Percentiles rank a stretch among this genome's conserved stretches.
phyloP scores from a whole-genome alignment of 2,888 invertebrate genomes.

The Oligia fasciuncula region DNA sequence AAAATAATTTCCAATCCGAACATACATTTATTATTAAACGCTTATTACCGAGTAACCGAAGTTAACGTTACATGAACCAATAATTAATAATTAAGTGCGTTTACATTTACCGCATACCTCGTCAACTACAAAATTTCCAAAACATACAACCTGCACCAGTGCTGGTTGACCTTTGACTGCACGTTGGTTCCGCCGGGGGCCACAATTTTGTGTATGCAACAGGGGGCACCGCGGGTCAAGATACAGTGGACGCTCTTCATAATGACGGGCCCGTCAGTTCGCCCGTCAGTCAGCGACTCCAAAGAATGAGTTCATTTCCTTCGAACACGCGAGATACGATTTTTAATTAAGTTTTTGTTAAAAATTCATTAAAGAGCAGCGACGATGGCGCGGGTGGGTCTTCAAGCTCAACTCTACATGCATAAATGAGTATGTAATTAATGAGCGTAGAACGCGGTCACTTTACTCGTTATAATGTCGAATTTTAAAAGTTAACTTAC shows the following conservation, averaged over 20 bases:
- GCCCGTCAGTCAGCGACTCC: slow-evolving; percentile 87
- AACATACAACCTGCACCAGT: slow-evolving; percentile 80
- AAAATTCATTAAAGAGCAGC: slow-evolving; percentile 88
- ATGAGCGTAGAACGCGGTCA: slow-evolving; percentile 79
- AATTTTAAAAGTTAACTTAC: slow-evolving; percentile 77
- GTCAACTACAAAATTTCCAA: slow-evolving; percentile 84
- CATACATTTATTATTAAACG: slow-evolving; percentile 62
- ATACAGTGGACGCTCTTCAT: slow-evolving; percentile 78
- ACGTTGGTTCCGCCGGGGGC: slow-evolving; percentile 73
- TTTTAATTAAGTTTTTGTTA: slow-evolving; percentile 90
- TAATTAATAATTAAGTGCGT: slow-evolving; percentile 83
- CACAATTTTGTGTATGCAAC: slow-evolving; percentile 72
- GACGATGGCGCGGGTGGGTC: slow-evolving; percentile 80
- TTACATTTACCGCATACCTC: slow-evolving; percentile 83
- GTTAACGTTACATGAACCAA: slow-evolving; percentile 76
- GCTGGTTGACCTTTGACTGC: slow-evolving; percentile 77
- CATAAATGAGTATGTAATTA: slow-evolving; percentile 87
- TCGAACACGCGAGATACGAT: slow-evolving; percentile 89
- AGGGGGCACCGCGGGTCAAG: slow-evolving; percentile 75
- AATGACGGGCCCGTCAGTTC: slow-evolving; percentile 87
- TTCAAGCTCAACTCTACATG: slow-evolving; percentile 78
- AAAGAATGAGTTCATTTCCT: slow-evolving; percentile 90
- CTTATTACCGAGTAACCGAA: slow-evolving; percentile 73
- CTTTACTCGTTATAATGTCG: slow-evolving; percentile 76
- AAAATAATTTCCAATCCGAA: slow-evolving; percentile 24